Percentiles rank a stretch among this genome's conserved stretches.
Conservation (phyloP, 2,797 vertebrate genomes). For the Macropodus opercularis region DNA sequence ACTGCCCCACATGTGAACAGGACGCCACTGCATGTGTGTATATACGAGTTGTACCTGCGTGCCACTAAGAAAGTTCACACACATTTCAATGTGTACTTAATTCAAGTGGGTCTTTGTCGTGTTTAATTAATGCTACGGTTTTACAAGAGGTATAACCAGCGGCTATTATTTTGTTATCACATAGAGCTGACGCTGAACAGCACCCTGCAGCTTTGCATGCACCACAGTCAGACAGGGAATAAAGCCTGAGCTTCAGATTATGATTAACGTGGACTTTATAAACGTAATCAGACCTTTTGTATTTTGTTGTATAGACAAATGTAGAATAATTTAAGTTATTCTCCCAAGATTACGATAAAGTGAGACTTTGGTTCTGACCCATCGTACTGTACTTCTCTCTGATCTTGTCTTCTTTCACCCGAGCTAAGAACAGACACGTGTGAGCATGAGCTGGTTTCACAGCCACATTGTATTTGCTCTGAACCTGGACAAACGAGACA, state of each 20-base stretch:
- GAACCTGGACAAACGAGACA: too few relatives aligned
- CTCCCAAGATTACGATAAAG: too few relatives aligned
- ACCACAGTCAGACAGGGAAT: neutral
- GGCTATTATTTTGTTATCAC: neutral
- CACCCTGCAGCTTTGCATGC: conserved; percentile 9
- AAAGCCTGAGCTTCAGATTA: neutral
- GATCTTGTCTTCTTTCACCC: too few relatives aligned
- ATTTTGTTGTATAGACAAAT: too few relatives aligned
- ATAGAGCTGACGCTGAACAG: conserved; percentile 15
- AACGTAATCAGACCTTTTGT: too few relatives aligned
- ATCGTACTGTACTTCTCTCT: too few relatives aligned
- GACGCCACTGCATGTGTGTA: too few relatives aligned
- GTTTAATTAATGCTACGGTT: conserved; percentile 49
- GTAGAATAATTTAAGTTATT: too few relatives aligned
- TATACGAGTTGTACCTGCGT: conserved; percentile 7
- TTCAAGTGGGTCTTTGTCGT: neutral
- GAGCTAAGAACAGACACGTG: too few relatives aligned
- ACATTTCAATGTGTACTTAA: neutral
- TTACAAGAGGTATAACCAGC: conserved; percentile 20
- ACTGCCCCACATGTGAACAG: too few relatives aligned
- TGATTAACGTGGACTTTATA: neutral
- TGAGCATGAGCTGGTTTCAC: too few relatives aligned
- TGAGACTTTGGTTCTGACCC: too few relatives aligned
- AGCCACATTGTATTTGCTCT: neutral
- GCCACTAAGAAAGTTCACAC: conserved; percentile 13